Conservation (phyloP, 2,797 vertebrate genomes). For the Syngnathus rostellatus region DNA sequence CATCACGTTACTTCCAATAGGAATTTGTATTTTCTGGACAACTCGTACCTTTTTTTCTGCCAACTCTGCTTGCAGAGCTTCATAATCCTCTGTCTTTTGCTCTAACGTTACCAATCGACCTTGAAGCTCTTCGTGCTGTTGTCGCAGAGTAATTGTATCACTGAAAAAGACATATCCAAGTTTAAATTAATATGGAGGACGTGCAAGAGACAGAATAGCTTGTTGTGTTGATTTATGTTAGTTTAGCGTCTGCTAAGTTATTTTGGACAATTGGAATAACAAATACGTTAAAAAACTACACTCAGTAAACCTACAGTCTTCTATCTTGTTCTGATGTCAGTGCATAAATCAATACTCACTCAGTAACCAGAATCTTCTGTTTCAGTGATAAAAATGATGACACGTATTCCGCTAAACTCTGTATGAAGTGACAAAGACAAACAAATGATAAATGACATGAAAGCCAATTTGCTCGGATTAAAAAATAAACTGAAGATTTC, state of each 20-base stretch:
- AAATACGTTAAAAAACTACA: no score
- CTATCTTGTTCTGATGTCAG: no score
- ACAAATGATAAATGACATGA: not conserved
- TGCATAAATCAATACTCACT: conserved; percentile 73
- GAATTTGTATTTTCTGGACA: not conserved
- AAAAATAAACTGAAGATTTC: not conserved
- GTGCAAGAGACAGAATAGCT: not conserved
- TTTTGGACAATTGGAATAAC: no score
- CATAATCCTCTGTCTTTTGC: conserved; percentile 76
- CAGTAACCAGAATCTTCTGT: conserved; percentile 84
- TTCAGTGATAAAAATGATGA: conserved; percentile 85
- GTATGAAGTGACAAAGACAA: conserved; percentile 17
- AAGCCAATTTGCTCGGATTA: not conserved
- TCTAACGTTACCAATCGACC: conserved; percentile 76
- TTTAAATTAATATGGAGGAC: not conserved
- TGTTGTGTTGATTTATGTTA: no score
- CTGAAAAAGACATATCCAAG: conserved; percentile 50
- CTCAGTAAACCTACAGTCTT: no score
- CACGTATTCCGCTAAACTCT: conserved; percentile 91
- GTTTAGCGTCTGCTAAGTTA: no score
- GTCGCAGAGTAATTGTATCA: conserved; percentile 77
- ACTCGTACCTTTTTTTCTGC: conserved; percentile 80
- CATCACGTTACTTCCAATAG: not conserved
- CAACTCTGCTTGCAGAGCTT: conserved; percentile 76
- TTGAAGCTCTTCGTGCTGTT: conserved; percentile 84